Base-by-base conservation (phyloP, 2,113 vertebrate genomes). In the Amblyornis subalaris region DNA sequence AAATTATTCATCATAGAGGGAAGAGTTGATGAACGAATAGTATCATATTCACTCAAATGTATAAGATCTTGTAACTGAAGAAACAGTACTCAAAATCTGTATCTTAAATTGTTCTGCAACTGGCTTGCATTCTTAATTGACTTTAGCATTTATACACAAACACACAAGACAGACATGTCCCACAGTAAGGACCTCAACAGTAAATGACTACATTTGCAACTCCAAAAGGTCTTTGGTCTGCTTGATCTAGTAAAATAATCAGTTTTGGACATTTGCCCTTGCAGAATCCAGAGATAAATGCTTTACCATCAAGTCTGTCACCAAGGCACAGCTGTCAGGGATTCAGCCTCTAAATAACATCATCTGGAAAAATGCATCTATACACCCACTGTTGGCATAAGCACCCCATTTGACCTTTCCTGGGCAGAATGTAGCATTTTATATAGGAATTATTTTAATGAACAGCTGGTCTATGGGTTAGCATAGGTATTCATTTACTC, bases 201-300 rank as follows among this genome's bases (percentile, higher is more conserved):
- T 53, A 89, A 77, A 2, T 42, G 0, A 53, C 20, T 44, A 14
- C 15, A 44, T 86, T 87, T 36, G 88, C 79, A 74, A 58, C 18
- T 91, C 22, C 67, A 82, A 7, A 6, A 62, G 38, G 38, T 35
- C 64, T 90, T 83, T 66, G 29, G 26, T 94, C 73, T 47, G 19
- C 45, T 77, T 74, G 42, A 62, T 93, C 74, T 64, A 89, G 61
- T 78, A 90, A 67, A 93, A 84, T 89, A 91, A 96, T 47, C 38
- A 8, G 51, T 54, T 92, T 89, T 97, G 67, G 31, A 65, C 86
- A 91, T 86, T 53, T 84, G 60, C 31, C 85, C 85, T 8, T 33
- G 14, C 72, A 53, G 82, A 90, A 57, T 73, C 75, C 96, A 95
- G 64, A 86, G 69, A n/a, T 48, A 94, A 96, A 95, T 80, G 58